Base-by-base conservation (phyloP, 2,888 invertebrate genomes). In the Acanthoscelides obtectus region DNA sequence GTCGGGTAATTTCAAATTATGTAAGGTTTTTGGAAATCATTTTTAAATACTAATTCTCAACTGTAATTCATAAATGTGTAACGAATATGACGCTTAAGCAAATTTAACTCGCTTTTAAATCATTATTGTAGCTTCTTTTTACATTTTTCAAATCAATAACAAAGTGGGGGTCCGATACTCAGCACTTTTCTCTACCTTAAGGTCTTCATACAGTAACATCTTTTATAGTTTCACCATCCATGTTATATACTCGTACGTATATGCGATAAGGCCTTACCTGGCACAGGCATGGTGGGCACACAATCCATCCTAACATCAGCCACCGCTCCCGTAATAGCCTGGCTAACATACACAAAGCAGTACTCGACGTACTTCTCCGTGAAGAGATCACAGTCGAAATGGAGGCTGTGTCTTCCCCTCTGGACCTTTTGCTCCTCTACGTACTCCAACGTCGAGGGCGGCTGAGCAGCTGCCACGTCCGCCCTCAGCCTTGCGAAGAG, bases 271-370 rank as follows among this genome's bases (percentile, higher is more conserved):
- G 20, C 64, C 86, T 83, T 84, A 95, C 95, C 94, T 84, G 91
- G 89, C 8, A 94, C 88, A 0, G 94, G 94, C 76, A 94, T 86
- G 0, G 95, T 95, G 0, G 95, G 95, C 22, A 95, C 89, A 80
- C 95, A 95, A 83, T 94, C 93, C 89, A 93, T 92, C 75, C 94
- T 87, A 19, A 95, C 94, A 82, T 95, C 94, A 2, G 94, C 92
- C 73, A 95, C 94, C 0, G 95, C 95, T 0, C 94, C 94, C 0
- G 92, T 94, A 76, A 94, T 92, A 0, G 94, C 94, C 81, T 94
- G 93, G 64, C 93, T 95, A 45, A 95, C 94, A 84, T 95, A 95
- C 71, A 94, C 93, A 86, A 95, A 95, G 86, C 95, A 95, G 82
- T 94, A 95, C 83, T 95, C 95, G 22, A 94, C 91, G 82, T 91